Percentiles rank a stretch among this genome's conserved stretches.
Evolutionary conservation across 2,113 vertebrate species (phyloP).

Genomic region (Gambusia holbrooki): DNA sequence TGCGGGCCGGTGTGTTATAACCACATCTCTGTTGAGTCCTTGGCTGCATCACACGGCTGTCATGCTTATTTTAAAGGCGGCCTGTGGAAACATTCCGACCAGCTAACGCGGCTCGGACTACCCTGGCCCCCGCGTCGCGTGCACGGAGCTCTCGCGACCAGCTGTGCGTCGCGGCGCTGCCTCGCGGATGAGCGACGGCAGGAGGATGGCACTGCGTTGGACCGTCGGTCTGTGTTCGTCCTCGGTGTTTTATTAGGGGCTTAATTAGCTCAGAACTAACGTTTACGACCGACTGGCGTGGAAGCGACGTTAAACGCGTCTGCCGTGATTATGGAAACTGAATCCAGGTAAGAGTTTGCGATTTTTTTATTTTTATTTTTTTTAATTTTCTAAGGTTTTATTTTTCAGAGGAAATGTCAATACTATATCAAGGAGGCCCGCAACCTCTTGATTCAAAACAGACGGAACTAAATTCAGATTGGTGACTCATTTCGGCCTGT

Average conservation of each 20-base stretch:
- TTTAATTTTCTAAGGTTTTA: conserved; percentile 8
- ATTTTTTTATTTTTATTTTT: not conserved
- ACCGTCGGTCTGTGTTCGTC: conserved; percentile 34
- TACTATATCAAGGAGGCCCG: conserved; percentile 1
- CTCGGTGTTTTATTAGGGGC: conserved; percentile 43
- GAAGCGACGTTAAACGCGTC: conserved; percentile 23
- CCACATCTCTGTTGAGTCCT: conserved; percentile 19
- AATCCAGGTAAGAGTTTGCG: conserved; percentile 63
- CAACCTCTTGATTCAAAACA: not conserved
- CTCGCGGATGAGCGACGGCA: conserved; percentile 22
- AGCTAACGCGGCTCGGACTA: not conserved
- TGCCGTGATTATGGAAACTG: conserved; percentile 63
- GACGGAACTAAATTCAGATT: conserved; percentile 7
- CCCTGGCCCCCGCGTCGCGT: not conserved
- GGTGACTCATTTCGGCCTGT: too few species aligned
- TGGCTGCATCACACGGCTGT: conserved; percentile 7
- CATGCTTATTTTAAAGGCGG: conserved; percentile 17
- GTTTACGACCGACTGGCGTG: conserved; percentile 19
- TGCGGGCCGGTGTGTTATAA: conserved; percentile 16
- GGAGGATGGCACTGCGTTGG: conserved; percentile 62
- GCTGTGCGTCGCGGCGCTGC: conserved; percentile 36
- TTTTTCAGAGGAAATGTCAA: not conserved
- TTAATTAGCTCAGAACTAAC: conserved; percentile 57
- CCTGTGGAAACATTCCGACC: not conserved
- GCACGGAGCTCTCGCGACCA: conserved; percentile 10